phyloP scores from a whole-genome alignment of 2,797 vertebrate species.

The Anguilla pacifica region DNA sequence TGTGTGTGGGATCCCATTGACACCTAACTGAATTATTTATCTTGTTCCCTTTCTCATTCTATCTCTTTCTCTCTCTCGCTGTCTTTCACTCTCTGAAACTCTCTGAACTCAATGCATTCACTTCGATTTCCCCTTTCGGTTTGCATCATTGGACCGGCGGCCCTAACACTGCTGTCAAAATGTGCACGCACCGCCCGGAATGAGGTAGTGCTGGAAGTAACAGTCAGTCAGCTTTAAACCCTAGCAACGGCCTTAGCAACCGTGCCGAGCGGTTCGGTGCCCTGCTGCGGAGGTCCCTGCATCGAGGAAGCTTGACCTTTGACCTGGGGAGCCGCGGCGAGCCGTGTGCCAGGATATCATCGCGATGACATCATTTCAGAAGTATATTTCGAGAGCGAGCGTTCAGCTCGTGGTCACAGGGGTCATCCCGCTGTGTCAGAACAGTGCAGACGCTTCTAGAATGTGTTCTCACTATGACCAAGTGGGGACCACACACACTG shows the following conservation, averaged over 20 bases:
- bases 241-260: neutral
- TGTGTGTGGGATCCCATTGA: neutral
- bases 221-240: neutral
- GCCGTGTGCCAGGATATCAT: neutral
- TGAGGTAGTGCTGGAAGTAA: neutral
- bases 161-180: neutral
- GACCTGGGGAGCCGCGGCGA: neutral
- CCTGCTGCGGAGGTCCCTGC: neutral
- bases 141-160: neutral
- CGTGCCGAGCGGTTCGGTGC: neutral
- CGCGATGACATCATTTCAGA: neutral
- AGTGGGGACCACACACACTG: slow-evolving; percentile 19
- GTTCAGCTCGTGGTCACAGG: too few relatives aligned
- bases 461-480: neutral
- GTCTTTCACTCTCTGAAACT: slow-evolving; percentile 6
- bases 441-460: neutral
- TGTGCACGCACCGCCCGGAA: neutral
- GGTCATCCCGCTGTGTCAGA: neutral
- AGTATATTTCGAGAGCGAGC: neutral
- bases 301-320: neutral
- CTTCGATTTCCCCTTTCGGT: neutral
- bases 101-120: slow-evolving; percentile 1
- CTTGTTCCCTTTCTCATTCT: neutral
- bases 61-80: neutral
- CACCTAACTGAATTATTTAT: slow-evolving; percentile 25